Evolutionary conservation across 2,113 vertebrate genomes (phyloP).

Genomic region (Pomatorhinus ruficollis): DNA sequence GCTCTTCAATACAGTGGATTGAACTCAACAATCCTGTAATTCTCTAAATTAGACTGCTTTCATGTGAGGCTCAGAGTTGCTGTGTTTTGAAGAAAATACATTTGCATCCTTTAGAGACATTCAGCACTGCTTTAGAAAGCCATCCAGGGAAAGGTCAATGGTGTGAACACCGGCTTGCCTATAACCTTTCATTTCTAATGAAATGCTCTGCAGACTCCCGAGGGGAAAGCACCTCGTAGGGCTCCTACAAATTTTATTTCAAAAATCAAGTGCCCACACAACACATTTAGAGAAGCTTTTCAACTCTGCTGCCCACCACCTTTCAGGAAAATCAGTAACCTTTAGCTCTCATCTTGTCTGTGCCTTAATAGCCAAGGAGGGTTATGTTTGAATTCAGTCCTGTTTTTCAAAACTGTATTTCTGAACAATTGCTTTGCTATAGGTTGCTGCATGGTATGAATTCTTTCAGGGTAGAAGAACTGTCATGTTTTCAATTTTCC

Average conservation of each 20-base stretch:
- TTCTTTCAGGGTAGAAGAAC: neutral
- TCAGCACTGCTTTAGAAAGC: neutral
- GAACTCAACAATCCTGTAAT: conserved; percentile 5
- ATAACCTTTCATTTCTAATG: conserved; percentile 27
- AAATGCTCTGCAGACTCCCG: neutral
- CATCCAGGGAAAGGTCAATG: neutral
- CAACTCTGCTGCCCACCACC: neutral
- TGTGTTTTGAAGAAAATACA: conserved; percentile 19
- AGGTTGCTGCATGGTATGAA: fast-evolving
- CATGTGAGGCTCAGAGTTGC: neutral
- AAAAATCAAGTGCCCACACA: neutral
- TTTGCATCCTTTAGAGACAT: conserved; percentile 12
- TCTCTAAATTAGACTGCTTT: conserved; percentile 24
- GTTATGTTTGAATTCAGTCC: neutral
- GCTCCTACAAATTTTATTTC: neutral
- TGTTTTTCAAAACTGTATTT: neutral
- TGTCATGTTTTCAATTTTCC: neutral
- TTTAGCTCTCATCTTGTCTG: neutral
- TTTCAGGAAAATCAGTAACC: neutral
- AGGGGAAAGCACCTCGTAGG: neutral
- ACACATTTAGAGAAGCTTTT: neutral
- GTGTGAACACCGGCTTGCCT: neutral
- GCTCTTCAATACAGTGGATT: neutral
- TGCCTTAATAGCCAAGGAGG: neutral
- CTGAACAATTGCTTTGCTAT: neutral